These are phyloP conservation scores for Narcine bancroftii DNA, from an alignment of 2,113 vertebrate genomes.

Conservation along the genomic window DNA sequence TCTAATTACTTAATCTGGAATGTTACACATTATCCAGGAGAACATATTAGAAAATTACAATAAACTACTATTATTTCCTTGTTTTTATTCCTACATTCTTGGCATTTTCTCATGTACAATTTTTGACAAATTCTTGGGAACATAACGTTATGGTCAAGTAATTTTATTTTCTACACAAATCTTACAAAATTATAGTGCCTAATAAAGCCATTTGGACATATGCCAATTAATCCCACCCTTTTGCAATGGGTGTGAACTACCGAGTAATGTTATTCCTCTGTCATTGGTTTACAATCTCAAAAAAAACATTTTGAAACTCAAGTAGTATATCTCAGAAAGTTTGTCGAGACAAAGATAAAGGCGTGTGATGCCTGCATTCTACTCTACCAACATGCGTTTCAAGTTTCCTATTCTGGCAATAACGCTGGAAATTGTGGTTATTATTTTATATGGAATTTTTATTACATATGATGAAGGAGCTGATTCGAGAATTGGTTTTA, in stretches of 20 bases:
- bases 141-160: neutral
- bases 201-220: neutral
- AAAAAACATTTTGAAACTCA: constrained; percentile 51
- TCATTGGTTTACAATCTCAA: constrained; percentile 54
- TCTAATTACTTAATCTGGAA: neutral
- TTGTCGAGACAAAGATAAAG: constrained; percentile 45
- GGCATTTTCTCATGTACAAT: neutral
- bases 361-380: constrained; percentile 54
- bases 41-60: neutral
- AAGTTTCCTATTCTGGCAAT: constrained; percentile 75
- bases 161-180: neutral
- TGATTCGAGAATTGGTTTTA: neutral
- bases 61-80: neutral
- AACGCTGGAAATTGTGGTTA: constrained; percentile 65
- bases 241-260: constrained; percentile 49
- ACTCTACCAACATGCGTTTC: constrained; percentile 76
- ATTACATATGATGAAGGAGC: constrained; percentile 62
- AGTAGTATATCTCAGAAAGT: constrained; percentile 52
- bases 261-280: constrained; percentile 44
- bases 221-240: constrained; percentile 40
- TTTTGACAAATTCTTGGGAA: neutral
- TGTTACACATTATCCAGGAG: neutral
- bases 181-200: neutral
- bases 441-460: constrained; percentile 72
- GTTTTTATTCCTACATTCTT: neutral